These are phyloP conservation scores for Paracentrotus lividus DNA, from an alignment of 53 echinoderm and acorn worm species.

Conservation along the genomic window DNA sequence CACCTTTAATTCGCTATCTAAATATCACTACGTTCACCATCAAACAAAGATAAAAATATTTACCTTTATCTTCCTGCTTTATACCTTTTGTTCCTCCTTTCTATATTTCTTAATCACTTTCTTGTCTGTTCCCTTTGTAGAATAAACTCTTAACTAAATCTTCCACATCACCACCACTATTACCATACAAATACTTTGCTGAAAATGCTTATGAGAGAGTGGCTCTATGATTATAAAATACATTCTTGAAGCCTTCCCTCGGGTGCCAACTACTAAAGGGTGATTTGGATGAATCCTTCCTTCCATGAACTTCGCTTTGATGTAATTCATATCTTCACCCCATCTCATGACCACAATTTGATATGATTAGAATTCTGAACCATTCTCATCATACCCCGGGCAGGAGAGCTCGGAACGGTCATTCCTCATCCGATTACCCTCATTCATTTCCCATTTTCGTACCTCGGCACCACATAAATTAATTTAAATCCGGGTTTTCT, in stretches of 20 bases:
- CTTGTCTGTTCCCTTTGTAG: too few relatives aligned
- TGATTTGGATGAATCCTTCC: not conserved
- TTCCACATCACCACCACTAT: not conserved
- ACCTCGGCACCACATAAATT: constrained; percentile 25
- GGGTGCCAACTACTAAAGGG: not conserved
- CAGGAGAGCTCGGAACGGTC: not conserved
- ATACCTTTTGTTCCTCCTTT: not conserved
- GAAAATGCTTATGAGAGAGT: not conserved
- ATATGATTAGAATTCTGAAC: not conserved
- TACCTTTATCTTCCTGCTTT: not conserved
- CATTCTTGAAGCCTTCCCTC: not conserved
- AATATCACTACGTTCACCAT: too few relatives aligned
- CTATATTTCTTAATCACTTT: too few relatives aligned
- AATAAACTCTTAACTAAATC: too few relatives aligned
- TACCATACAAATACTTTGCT: not conserved
- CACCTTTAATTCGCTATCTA: too few relatives aligned
- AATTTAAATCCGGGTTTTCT: constrained; percentile 32
- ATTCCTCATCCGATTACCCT: not conserved
- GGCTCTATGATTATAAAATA: not conserved
- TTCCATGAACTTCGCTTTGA: not conserved
- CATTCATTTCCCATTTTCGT: not conserved
- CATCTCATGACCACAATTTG: not conserved
- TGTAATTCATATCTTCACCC: not conserved
- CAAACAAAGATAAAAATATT: not conserved
- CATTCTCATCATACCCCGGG: not conserved